Evolutionary conservation across 2,113 vertebrate species (phyloP), one percentile per base, ranked within the genome.

Genomic region (Rhabdomys dilectus): DNA sequence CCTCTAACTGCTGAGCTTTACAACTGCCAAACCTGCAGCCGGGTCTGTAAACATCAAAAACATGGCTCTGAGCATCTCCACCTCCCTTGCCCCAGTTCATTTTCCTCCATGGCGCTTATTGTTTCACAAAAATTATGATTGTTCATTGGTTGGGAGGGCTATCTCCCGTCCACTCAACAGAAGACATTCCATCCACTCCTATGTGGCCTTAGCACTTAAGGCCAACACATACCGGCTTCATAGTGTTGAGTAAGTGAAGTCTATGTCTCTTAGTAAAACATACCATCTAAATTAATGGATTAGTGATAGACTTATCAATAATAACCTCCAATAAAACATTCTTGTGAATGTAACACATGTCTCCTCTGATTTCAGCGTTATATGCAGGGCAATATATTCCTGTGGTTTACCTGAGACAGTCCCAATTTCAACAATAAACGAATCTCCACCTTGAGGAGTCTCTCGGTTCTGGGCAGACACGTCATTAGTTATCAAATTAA

Each of bases 1-100:
- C 91, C 76, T 87, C 93, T 91, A 91, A 95, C 96, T 92, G 88
- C 78, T 73, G 76, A 29, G 36, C 87, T 95, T 72, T 34, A n/a
- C 68, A 96, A 93, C 96, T 53, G 82, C 75, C 91, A 95, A 24
- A 51, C 60, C 53, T 89, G 56, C 39, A n/a, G 39, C 22, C 2
- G 64, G 60, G 56, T 56, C 72, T 91, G 68, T 21, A 64, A 34
- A 76, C 60, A 77, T 60, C 73, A 4, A 72, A 81, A 70, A 22
- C 68, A 66, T 77, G 80, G 31, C 22, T 68, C 31, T 34, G 62
- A 29, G 16, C 36, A 31, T 62, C 75, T 66, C 72, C 34, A 4
- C 26, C 53, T 77, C 53, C 53, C 26, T 87, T 26, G 24, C 10
- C 51, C 31, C 0, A 24, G 19, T 95, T 90, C 45, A 60, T 66